Percentiles rank a stretch among this genome's conserved stretches.
These are phyloP conservation scores for Marmota monax DNA, from an alignment of 2,113 vertebrate species.

Conservation along the genomic window DNA sequence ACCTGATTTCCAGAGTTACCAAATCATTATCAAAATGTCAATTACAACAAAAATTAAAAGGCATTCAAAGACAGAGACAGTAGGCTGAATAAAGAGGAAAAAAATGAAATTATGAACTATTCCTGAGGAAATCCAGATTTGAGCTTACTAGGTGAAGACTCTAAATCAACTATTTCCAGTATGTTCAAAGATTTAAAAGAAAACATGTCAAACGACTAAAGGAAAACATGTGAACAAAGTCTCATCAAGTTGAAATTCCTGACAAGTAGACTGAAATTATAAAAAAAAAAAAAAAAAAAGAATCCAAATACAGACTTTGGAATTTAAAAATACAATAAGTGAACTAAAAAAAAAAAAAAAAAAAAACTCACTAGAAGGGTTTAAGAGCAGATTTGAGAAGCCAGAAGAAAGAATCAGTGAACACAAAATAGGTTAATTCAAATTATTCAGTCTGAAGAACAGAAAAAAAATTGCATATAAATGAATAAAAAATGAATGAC, in stretches of 20 bases:
- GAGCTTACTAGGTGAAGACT: neutral
- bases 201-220: neutral
- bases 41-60: neutral
- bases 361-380: neutral
- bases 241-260: neutral
- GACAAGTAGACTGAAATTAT: neutral
- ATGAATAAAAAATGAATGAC: neutral
- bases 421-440: neutral
- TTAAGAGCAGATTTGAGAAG: neutral
- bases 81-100: neutral
- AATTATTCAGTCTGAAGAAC: neutral
- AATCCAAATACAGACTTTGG: neutral
- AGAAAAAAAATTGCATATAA: neutral
- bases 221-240: neutral
- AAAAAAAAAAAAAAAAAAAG: neutral
- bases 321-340: neutral
- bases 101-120: neutral
- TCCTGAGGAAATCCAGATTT: neutral
- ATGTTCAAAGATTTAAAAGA: neutral
- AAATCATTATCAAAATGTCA: neutral
- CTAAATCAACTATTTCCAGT: neutral
- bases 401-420: neutral
- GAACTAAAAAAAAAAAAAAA: neutral
- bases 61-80: neutral
- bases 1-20: neutral